Evolutionary conservation across 2,888 invertebrate genomes (phyloP), one percentile per base, ranked within the genome.

Genomic region (Mystacides longicornis): DNA sequence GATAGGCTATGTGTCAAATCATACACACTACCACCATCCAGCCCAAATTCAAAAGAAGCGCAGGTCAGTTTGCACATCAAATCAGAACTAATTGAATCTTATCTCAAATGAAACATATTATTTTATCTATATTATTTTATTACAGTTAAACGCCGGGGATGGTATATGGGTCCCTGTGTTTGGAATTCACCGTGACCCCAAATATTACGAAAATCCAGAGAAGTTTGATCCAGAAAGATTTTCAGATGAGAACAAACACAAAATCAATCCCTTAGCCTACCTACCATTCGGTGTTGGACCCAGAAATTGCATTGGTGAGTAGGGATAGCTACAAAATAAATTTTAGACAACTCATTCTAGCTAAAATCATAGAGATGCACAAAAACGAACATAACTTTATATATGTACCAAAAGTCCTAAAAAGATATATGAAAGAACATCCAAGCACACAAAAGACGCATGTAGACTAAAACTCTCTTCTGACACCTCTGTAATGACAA

Each of bases 1-100:
- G 80, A 81, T 58, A 71, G 81, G 21, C 18, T 67, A 0, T 81
- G 81, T 59, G 64, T 67, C 2, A 79, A 76, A 63, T 72, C 75
- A 27, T 81, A 78, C 57, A 75, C 37, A 7, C 43, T 60, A 5
- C 60, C 60, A 11, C 56, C 60, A 16, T 49, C 60, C 18, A 54
- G 22, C 14, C 4, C 3, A 19, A 14, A 7, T 21, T 3, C 4
- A 3, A 45, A 9, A 19, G 21, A 21, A 20, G 45, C 9, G 11
- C 18, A 45, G 21, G 45, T 45, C 27, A 27, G 5, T 27, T 27
- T 27, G 5, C 5, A 7, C 5, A 27, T 27, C 5, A 27, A n/a
- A n/a, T n/a, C n/a, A 27, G 27, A 27, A 7, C 27, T 27, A 27
- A 7, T 27, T 27, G 5, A 7, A 7, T 27, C 11, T 7, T 27